Percentiles rank a stretch among this genome's conserved stretches.
Conservation (phyloP, 2,888 invertebrate genomes). For the Drosophila phalerata region DNA sequence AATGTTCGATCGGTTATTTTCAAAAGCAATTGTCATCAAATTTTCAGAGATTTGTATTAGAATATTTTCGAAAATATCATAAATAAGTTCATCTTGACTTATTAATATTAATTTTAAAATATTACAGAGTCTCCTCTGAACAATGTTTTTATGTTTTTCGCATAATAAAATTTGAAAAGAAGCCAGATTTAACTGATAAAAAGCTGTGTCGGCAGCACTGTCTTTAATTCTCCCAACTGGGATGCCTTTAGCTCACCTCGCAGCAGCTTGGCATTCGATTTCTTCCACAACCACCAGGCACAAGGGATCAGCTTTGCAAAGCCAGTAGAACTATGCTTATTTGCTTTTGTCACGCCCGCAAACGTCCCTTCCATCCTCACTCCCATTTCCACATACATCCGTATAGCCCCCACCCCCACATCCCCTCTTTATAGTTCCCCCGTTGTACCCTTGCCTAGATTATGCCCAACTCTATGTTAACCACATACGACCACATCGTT, state of each 20-base stretch:
- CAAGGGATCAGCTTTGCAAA: conserved; percentile 52
- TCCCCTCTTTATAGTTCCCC: background rate
- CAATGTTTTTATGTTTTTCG: too few relatives aligned
- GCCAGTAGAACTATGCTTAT: conserved; percentile 65
- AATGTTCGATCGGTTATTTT: too few relatives aligned
- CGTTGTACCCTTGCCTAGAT: conserved; percentile 12
- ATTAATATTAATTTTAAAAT: too few relatives aligned
- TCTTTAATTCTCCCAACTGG: conserved; percentile 2
- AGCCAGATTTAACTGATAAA: background rate
- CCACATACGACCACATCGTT: conserved; percentile 83
- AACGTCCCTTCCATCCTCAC: conserved; percentile 14
- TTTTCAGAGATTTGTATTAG: too few relatives aligned
- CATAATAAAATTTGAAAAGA: background rate
- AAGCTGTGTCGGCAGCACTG: background rate
- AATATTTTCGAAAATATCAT: too few relatives aligned
- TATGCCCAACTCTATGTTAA: conserved; percentile 61
- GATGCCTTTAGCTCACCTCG: conserved; percentile 34
- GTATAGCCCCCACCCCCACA: background rate
- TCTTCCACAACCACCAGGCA: conserved; percentile 15
- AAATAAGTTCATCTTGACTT: too few relatives aligned
- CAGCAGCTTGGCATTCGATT: conserved; percentile 47
- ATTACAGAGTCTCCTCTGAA: too few relatives aligned
- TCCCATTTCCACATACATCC: background rate
- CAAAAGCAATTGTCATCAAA: too few relatives aligned
- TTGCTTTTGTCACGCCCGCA: conserved; percentile 64